Evolutionary conservation across 2,888 invertebrate genomes (phyloP).

Genomic region (Lacanobia wlatinum): DNA sequence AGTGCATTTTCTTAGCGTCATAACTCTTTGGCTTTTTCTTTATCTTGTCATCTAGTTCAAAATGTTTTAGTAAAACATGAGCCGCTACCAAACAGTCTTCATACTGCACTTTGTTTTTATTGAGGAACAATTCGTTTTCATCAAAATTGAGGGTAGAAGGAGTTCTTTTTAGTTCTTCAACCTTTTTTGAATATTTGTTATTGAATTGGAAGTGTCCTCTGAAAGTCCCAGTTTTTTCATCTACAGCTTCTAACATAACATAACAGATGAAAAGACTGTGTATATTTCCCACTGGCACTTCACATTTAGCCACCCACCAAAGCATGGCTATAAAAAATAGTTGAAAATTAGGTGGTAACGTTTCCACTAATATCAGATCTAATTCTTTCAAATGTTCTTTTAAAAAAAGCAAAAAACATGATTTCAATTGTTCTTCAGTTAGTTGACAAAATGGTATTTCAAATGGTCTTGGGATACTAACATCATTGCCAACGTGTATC

Average conservation of each 20-base stretch:
- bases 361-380: slow-evolving; percentile 78
- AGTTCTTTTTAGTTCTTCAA: slow-evolving; percentile 77
- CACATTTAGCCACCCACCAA: slow-evolving; percentile 91
- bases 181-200: slow-evolving; percentile 82
- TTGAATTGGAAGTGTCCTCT: slow-evolving; percentile 87
- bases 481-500: slow-evolving; percentile 74
- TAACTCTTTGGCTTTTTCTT: slow-evolving; percentile 89
- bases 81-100: slow-evolving; percentile 91
- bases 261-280: slow-evolving; percentile 91
- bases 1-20: slow-evolving; percentile 90
- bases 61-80: slow-evolving; percentile 90
- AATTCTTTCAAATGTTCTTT: slow-evolving; percentile 80
- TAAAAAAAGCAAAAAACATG: slow-evolving; percentile 88
- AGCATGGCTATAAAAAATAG: slow-evolving; percentile 90
- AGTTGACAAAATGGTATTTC: slow-evolving; percentile 75
- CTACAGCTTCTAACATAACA: slow-evolving; percentile 90
- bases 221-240: slow-evolving; percentile 90
- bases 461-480: slow-evolving; percentile 71
- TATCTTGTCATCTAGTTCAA: slow-evolving; percentile 90
- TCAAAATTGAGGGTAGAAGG: slow-evolving; percentile 42
- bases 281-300: slow-evolving; percentile 85
- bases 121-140: slow-evolving; percentile 78
- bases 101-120: slow-evolving; percentile 88
- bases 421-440: slow-evolving; percentile 73
- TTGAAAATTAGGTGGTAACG: slow-evolving; percentile 91